phyloP scores from a whole-genome alignment of 2,888 invertebrate species.

The Ephialtes manifestator region DNA sequence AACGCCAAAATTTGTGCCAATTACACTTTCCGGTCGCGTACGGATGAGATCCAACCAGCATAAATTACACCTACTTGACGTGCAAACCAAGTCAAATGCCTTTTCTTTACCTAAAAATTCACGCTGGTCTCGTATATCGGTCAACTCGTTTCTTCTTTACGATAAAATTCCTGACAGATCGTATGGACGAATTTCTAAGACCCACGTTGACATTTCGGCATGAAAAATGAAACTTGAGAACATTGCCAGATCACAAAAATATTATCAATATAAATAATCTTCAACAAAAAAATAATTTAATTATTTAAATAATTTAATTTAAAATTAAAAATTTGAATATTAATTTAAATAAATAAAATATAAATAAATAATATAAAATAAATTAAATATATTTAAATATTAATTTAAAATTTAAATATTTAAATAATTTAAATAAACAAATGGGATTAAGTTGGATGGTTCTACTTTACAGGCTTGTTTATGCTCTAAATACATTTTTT shows the following conservation, averaged over 20 bases:
- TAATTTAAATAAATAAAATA: too few species aligned
- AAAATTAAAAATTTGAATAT: too few species aligned
- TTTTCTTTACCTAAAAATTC: background rate
- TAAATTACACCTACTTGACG: constrained; percentile 27
- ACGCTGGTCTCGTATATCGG: background rate
- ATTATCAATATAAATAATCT: background rate
- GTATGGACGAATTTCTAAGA: background rate
- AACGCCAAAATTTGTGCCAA: constrained; percentile 30
- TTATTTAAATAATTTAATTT: too few species aligned
- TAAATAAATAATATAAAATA: too few species aligned
- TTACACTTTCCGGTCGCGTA: constrained; percentile 47
- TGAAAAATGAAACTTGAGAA: background rate
- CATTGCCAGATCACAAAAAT: background rate
- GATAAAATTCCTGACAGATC: background rate
- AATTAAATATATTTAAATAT: too few species aligned
- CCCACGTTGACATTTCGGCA: background rate
- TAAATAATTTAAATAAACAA: too few species aligned
- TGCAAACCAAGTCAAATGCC: constrained; percentile 18
- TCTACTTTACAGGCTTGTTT: too few species aligned
- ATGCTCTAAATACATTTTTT: too few species aligned
- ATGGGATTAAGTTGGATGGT: too few species aligned
- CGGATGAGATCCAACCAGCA: background rate
- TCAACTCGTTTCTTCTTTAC: background rate
- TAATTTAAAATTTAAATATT: too few species aligned
- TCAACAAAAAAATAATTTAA: too few species aligned